Evolutionary conservation across 2,797 vertebrate genomes (phyloP).

Genomic region (Sphenopsis melanotis): DNA sequence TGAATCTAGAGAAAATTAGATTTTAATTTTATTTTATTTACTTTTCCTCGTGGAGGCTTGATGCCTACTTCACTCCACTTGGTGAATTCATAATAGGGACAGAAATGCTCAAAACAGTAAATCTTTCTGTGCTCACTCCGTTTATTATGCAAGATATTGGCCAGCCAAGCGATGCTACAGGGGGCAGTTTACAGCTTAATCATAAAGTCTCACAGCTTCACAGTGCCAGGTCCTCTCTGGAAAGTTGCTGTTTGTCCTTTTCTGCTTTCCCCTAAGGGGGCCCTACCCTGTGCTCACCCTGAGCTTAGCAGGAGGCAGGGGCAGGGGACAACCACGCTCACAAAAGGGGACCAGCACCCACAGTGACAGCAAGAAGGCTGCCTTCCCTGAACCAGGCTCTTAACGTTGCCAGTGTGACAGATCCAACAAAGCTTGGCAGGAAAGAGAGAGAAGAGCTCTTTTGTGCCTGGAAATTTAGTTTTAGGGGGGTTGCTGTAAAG

Average conservation of each 20-base stretch:
- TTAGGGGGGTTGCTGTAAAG: neutral
- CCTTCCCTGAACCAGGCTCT: neutral
- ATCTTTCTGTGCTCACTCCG: neutral
- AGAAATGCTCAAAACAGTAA: neutral
- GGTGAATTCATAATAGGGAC: neutral
- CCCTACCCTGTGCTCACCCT: accelerated
- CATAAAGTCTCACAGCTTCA: neutral
- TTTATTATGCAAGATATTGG: neutral
- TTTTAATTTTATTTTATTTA: constrained; percentile 13
- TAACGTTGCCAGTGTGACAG: neutral
- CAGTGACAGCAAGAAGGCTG: neutral
- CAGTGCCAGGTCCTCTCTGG: neutral
- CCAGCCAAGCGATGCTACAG: neutral
- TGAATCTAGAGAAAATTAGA: neutral
- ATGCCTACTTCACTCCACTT: neutral
- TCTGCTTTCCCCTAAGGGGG: neutral
- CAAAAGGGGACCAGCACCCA: accelerated
- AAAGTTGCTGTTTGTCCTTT: neutral
- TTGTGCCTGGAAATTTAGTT: neutral
- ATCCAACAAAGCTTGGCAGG: neutral
- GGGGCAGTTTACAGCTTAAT: neutral
- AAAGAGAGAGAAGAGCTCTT: neutral
- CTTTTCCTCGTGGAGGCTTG: neutral
- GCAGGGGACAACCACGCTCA: accelerated
- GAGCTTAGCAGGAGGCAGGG: neutral